phyloP scores from a whole-genome alignment of 2,113 vertebrate genomes.

The Isichthys henryi region DNA sequence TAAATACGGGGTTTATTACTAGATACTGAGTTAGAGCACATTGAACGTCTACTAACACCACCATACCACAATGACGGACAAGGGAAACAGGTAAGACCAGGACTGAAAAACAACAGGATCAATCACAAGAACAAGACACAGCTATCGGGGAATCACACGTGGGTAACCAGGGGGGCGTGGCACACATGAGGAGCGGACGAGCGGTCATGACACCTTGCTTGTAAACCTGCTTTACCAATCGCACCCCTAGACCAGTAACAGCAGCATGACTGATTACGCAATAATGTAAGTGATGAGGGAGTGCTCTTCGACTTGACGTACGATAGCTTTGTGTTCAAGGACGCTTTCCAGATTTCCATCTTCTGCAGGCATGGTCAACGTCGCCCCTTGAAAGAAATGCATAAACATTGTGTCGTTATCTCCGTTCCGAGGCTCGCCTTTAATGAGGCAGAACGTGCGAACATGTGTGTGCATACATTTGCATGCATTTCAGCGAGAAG shows the following conservation, averaged over 20 bases:
- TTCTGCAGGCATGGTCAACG: conserved; percentile 43
- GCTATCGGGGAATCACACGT: too few relatives aligned
- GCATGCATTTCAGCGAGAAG: neutral
- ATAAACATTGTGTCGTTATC: neutral
- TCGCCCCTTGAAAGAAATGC: conserved; percentile 37
- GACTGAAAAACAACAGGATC: too few relatives aligned
- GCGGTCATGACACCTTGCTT: too few relatives aligned
- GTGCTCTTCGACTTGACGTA: conserved; percentile 47
- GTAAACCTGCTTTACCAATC: neutral
- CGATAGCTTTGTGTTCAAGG: conserved; percentile 80
- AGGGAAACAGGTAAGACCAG: too few relatives aligned
- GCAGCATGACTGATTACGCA: neutral
- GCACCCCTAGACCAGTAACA: neutral
- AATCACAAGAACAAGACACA: too few relatives aligned
- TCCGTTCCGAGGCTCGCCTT: neutral
- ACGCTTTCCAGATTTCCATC: conserved; percentile 74
- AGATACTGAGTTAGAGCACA: too few relatives aligned
- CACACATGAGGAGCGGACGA: too few relatives aligned
- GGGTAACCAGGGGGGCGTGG: too few relatives aligned
- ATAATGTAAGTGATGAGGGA: neutral
- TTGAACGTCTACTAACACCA: too few relatives aligned
- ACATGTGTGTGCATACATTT: conserved; percentile 12
- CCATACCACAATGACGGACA: too few relatives aligned
- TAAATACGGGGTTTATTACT: too few relatives aligned
- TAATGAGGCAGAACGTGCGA: neutral